phyloP scores from a whole-genome alignment of 1,140 invertebrate species.

The Zaprionus capensis region DNA sequence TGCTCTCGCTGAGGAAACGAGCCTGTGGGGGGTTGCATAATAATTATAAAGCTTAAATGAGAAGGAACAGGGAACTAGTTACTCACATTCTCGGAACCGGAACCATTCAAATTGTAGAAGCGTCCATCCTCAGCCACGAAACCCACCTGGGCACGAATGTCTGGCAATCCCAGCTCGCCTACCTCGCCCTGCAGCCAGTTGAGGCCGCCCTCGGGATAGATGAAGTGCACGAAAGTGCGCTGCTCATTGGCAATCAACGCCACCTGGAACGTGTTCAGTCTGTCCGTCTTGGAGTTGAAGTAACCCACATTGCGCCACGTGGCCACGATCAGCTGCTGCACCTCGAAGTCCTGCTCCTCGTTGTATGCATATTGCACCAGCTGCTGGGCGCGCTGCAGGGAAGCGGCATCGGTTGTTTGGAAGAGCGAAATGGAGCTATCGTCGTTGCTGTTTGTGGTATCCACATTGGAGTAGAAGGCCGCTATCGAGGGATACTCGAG shows the following conservation, averaged over 20 bases:
- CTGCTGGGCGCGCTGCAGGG: constrained; percentile 88
- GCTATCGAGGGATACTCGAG: constrained; percentile 95
- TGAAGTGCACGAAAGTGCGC: constrained; percentile 92
- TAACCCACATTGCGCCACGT: constrained; percentile 90
- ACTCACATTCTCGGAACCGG: constrained; percentile 93
- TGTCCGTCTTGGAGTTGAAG: constrained; percentile 84
- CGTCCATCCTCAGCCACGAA: constrained; percentile 93
- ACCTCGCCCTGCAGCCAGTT: constrained; percentile 94
- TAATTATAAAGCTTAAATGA: not conserved
- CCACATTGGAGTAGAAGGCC: constrained; percentile 95
- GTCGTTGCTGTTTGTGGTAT: constrained; percentile 87
- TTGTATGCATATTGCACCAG: constrained; percentile 90
- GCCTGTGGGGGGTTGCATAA: constrained; percentile 78
- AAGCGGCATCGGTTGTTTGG: constrained; percentile 88
- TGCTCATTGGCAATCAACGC: constrained; percentile 92
- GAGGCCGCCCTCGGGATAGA: constrained; percentile 94
- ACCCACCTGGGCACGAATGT: constrained; percentile 96
- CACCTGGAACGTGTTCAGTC: constrained; percentile 86
- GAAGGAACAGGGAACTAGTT: not conserved
- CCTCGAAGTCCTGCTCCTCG: constrained; percentile 87
- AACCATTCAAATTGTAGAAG: constrained; percentile 90
- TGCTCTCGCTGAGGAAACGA: constrained; percentile 87
- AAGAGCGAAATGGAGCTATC: constrained; percentile 91
- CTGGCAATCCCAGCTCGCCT: constrained; percentile 88
- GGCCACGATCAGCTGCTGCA: constrained; percentile 86